Base-by-base conservation (phyloP, 2,888 invertebrate species). In the Aspidapion aeneum region DNA sequence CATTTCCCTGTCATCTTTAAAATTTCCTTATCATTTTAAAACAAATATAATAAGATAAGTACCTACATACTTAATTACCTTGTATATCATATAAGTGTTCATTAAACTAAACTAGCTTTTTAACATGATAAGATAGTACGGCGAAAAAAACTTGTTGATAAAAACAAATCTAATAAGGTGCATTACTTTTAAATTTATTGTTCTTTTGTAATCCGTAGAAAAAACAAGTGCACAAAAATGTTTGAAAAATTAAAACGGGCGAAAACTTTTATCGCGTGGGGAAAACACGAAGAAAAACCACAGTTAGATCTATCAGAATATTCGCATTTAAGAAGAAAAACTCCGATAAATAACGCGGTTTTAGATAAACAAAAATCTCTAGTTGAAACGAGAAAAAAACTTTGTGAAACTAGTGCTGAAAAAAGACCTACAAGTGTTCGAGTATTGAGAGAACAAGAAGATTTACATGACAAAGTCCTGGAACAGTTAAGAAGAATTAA, bases 181-280 rank as follows among this genome's bases (percentile, higher is more conserved):
- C n/a, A n/a, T n/a, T n/a, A n/a, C n/a, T n/a, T n/a, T n/a, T n/a
- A n/a, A n/a, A n/a, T n/a, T n/a, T n/a, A n/a, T n/a, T n/a, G n/a
- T n/a, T n/a, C n/a, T n/a, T n/a, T n/a, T n/a, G n/a, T n/a, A n/a
- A n/a, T n/a, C n/a, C n/a, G n/a, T n/a, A n/a, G n/a, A n/a, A n/a
- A n/a, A n/a, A n/a, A n/a, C n/a, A n/a, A n/a, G n/a, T n/a, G n/a
- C n/a, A n/a, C n/a, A 52, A 52, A 52, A 19, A 52, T 52, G 52
- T 52, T 52, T 52, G 52, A 52, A 52, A 52, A 52, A 19, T n/a
- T 52, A 3, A 52, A 52, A 52, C 5, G 77, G 9, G 76, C 76
- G 1, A 77, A 76, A 64, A 75, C 75, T 17, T 77, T 77, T 67
- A 71, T 77, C 16, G 68, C 66, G 9, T 70, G 72, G 59, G 63